phyloP scores from a whole-genome alignment of 2,113 vertebrate genomes.

The Percopsis transmontana region DNA sequence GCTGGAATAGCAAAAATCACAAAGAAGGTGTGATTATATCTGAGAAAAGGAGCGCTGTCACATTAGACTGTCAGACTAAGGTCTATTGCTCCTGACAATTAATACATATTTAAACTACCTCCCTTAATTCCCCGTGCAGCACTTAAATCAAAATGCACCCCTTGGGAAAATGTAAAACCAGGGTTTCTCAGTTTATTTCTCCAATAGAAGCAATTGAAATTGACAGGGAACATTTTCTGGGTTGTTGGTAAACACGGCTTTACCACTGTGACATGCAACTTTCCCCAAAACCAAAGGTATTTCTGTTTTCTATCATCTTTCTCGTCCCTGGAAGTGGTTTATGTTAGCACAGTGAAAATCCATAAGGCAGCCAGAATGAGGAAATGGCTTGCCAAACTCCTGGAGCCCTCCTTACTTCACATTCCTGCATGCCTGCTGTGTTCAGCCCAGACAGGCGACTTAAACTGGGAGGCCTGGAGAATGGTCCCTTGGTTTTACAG shows the following conservation, averaged over 20 bases:
- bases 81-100: too few relatives aligned
- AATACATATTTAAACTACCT: not conserved
- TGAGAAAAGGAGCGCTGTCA: slow-evolving; percentile 19
- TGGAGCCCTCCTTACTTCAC: not conserved
- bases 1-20: slow-evolving; percentile 43
- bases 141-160: slow-evolving; percentile 3
- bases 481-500: slow-evolving; percentile 20
- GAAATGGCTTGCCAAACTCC: not conserved
- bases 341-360: not conserved
- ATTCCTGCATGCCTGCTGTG: not conserved
- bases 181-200: not conserved
- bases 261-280: not conserved
- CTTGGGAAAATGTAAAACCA: not conserved
- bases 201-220: not conserved
- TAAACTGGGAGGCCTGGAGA: slow-evolving; percentile 16
- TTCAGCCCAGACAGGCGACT: slow-evolving; percentile 5
- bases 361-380: not conserved
- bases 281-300: slow-evolving; percentile 8
- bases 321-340: too few relatives aligned
- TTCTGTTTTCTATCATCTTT: not conserved
- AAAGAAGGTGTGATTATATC: slow-evolving; percentile 46
- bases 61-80: too few relatives aligned
- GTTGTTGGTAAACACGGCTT: not conserved
- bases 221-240: not conserved
- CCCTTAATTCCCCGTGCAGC: slow-evolving; percentile 1